phyloP scores from a whole-genome alignment of 2,888 invertebrate species.

The Protonemura montana region DNA sequence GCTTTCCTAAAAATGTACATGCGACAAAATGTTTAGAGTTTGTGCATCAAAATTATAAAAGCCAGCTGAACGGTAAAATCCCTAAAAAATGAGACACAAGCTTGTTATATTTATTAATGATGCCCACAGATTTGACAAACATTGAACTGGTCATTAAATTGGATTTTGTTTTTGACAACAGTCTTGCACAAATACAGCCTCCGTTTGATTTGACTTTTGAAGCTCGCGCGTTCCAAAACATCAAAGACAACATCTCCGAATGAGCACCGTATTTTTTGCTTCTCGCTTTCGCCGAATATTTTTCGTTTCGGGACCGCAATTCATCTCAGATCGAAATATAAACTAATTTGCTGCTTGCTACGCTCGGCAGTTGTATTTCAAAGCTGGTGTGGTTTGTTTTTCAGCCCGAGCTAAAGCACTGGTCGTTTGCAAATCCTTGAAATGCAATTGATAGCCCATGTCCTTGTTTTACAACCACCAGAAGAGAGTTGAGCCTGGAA shows the following conservation, averaged over 20 bases:
- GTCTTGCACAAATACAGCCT: conserved; percentile 5
- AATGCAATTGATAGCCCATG: no score
- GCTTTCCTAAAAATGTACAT: background rate
- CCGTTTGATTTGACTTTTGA: no score
- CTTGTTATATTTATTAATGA: background rate
- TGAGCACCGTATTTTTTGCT: background rate
- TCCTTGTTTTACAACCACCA: no score
- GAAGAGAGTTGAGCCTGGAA: background rate
- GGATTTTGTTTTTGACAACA: conserved; percentile 33
- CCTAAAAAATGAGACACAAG: conserved; percentile 20
- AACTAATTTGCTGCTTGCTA: background rate
- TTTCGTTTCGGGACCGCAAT: background rate
- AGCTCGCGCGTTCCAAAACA: no score
- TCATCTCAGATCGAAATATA: background rate
- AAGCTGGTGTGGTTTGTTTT: background rate
- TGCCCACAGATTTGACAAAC: background rate
- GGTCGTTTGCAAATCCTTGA: no score
- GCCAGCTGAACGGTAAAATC: conserved; percentile 21
- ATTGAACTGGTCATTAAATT: conserved; percentile 24
- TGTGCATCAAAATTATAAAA: background rate
- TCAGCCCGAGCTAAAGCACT: no score
- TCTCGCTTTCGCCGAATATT: background rate
- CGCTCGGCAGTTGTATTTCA: background rate
- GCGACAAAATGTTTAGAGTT: background rate
- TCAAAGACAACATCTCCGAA: background rate